Percentiles rank a stretch among this genome's conserved stretches.
Conservation (phyloP, 2,888 invertebrate genomes). For the Byasa hedistus region DNA sequence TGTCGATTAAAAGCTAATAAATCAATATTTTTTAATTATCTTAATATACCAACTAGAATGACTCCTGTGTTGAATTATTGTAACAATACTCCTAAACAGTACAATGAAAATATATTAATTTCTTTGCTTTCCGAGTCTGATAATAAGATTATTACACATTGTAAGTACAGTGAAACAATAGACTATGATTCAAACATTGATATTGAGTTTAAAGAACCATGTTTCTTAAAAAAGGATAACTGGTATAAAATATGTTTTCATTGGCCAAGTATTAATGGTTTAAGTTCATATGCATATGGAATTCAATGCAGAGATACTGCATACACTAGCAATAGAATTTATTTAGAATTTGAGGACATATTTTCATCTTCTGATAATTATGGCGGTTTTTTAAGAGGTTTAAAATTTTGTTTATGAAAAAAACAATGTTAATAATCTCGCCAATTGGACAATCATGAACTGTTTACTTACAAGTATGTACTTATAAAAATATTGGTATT, state of each 20-base stretch:
- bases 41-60: slow-evolving; percentile 70
- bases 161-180: slow-evolving; percentile 61
- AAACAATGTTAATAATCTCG: background rate
- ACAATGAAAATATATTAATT: slow-evolving; percentile 66
- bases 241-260: slow-evolving; percentile 70
- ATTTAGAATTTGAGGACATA: slow-evolving; percentile 70
- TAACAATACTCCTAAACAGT: slow-evolving; percentile 54
- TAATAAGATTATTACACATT: slow-evolving; percentile 56
- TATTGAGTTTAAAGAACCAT: slow-evolving; percentile 64
- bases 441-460: background rate
- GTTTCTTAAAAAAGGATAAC: slow-evolving; percentile 64
- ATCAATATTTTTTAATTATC: slow-evolving; percentile 68
- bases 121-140: slow-evolving; percentile 59
- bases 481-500: slow-evolving; percentile 4
- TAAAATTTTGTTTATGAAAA: slow-evolving; percentile 68
- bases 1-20: slow-evolving; percentile 65
- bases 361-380: slow-evolving; percentile 47
- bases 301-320: slow-evolving; percentile 62
- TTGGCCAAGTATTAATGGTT: slow-evolving; percentile 58
- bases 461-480: background rate
- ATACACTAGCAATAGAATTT: slow-evolving; percentile 56
- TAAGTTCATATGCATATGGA: slow-evolving; percentile 59
- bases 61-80: slow-evolving; percentile 61
- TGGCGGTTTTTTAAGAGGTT: slow-evolving; percentile 68
- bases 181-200: slow-evolving; percentile 69